A percentile compares a stretch with the other conserved stretches of the same genome.
These are phyloP conservation scores for Helogale parvula DNA, from an alignment of 2,113 vertebrate genomes.

Conservation along the genomic window DNA sequence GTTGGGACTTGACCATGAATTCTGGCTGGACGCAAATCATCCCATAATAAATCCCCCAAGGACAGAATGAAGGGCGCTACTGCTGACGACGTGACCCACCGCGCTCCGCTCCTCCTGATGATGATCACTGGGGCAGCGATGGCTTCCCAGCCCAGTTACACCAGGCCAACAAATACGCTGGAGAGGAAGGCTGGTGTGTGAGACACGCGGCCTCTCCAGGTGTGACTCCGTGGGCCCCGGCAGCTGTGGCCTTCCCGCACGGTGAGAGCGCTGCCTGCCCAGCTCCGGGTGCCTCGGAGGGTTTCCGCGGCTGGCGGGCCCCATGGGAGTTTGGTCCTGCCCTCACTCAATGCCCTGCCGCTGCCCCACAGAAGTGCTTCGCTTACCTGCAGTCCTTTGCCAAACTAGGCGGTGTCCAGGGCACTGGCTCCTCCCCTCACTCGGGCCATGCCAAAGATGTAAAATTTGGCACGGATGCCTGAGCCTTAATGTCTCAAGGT, in stretches of 20 bases:
- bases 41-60: not conserved
- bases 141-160: not conserved
- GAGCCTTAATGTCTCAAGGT: too few species aligned
- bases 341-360: too few species aligned
- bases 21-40: not conserved
- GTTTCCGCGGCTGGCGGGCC: too few species aligned
- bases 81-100: not conserved
- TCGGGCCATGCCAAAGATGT: too few species aligned
- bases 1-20: not conserved
- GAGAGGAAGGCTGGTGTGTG: not conserved
- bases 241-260: not conserved
- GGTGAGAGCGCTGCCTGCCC: not conserved
- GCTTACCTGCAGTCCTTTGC: too few species aligned
- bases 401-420: too few species aligned
- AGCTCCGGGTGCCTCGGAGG: not conserved
- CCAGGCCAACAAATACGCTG: rapidly evolving
- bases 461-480: too few species aligned
- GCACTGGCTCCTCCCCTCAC: too few species aligned
- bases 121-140: rapidly evolving
- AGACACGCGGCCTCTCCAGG: too few species aligned
- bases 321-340: rapidly evolving
- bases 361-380: too few species aligned
- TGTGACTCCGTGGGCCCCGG: rapidly evolving
- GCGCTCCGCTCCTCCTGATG: not conserved
- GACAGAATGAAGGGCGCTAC: not conserved